Base-by-base conservation (phyloP, 2,888 invertebrate genomes). In the Cartodere bifasciata region DNA sequence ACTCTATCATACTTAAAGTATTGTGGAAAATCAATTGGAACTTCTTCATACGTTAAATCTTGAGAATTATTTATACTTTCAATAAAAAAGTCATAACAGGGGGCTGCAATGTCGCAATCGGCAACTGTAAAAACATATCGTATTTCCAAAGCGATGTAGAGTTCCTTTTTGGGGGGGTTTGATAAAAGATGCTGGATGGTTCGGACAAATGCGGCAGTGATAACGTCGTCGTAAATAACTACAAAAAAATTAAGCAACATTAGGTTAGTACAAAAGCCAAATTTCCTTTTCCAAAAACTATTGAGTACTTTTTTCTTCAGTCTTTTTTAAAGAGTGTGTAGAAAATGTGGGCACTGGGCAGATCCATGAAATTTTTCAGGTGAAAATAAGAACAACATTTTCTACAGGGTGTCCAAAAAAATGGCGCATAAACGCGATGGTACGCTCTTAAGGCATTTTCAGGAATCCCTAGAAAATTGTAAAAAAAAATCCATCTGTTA, bases 71-170 rank as follows among this genome's bases (percentile, higher is more conserved):
- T 61, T 9, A 78, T 47, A 36, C 73, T 61, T 16, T 69, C 64
- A 1, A 83, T 59, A 60, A 87, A 87, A 62, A 83, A 77, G 49
- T 86, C 86, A 49, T 82, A 88, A 62, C 86, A 86, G 0, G 87
- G 87, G 1, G 88, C 86, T n/a, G 76, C 75, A 0, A 78, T 71
- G 38, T 86, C 84, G 54, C 82, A 67, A 47, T 87, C 83, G 9
- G 73, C 70, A 40, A 83, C 56, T 0, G 86, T 86, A 50, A 88
- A 90, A 4, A 88, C 87, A 55, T 75, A 88, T 29, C 88, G 75
- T 53, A 87, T 87, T 53, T 90, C 88, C 40, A 88, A 50, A 2
- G 85, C 83, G 16, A 88, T 63, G 47, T 77, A 84, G 13, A 82
- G 58, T 1, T 63, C 67, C 53, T 76, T 78, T 13, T 48, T 47